Base-by-base conservation (phyloP, 64 coral and sea anemone genomes). In the Orbicella faveolata region DNA sequence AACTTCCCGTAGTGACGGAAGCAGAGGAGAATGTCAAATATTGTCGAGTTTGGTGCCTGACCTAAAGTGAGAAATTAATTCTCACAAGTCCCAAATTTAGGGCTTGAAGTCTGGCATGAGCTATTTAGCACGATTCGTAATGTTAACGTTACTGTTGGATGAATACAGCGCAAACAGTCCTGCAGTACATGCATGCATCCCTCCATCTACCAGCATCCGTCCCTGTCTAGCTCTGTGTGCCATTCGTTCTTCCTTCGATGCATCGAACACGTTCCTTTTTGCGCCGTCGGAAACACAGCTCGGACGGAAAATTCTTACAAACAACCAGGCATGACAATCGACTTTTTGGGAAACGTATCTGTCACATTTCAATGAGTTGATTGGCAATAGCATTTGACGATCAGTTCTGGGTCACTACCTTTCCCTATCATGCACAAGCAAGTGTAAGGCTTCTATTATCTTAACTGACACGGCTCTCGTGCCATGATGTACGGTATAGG, bases 161-260 rank as follows among this genome's bases (percentile, higher is more conserved):
- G 21, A 62, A 75, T 88, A 15, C 2, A 57, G 7, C 77, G 35
- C 3, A 77, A 88, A 26, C 35, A 75, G 10, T 75, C 33, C 57
- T 74, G 78, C 34, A 92, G 30, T 6, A 54, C 83, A 34, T 92
- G 61, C 9, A 48, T 48, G 41, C 37, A 39, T 39, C 37, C 37
- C 4, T 39, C 41, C 41, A 48, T 48, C 4, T 6, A 48, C 41
- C 4, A 48, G 41, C 41, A 48, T 3, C 41, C 4, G 1, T 48
- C 3, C 41, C 41, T 6, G 37, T 48, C 41, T 48, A 48, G 41
- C 75, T 67, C n/a, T n/a, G n/a, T 61, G 90, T 76, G 67, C 83
- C 83, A 75, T 92, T 92, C 18, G 90, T 92, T 87, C 79, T 70
- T 76, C 55, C 35, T 87, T 65, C 11, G 76, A 76, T 6, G 34